A percentile compares a stretch with the other conserved stretches of the same genome.
Conservation (phyloP, 2,113 vertebrate species). For the Acinonyx jubatus region DNA sequence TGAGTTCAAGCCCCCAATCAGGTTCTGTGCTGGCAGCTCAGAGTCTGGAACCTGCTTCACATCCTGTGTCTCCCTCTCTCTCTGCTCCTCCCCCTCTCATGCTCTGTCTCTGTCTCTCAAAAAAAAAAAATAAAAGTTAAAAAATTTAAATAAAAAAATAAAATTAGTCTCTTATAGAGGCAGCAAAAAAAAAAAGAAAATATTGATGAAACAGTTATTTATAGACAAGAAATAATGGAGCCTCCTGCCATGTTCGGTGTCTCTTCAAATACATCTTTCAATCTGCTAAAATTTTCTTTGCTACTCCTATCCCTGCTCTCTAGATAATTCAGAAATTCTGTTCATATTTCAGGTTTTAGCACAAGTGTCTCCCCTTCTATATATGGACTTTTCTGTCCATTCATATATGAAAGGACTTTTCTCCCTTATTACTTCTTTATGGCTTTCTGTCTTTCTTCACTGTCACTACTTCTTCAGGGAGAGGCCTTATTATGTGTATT, state of each 20-base stretch:
- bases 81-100: too few species aligned
- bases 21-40: too few species aligned
- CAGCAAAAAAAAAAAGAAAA: neutral
- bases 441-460: neutral
- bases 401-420: neutral
- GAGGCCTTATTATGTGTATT: neutral
- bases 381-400: neutral
- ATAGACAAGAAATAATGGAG: neutral
- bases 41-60: too few species aligned
- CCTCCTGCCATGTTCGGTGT: neutral
- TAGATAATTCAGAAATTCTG: neutral
- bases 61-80: too few species aligned
- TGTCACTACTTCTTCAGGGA: neutral
- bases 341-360: neutral
- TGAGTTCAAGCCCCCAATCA: too few species aligned
- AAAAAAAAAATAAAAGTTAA: too few species aligned
- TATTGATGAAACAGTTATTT: neutral
- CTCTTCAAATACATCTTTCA: accelerated
- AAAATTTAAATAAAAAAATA: too few species aligned
- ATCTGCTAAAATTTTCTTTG: neutral
- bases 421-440: neutral
- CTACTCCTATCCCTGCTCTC: accelerated
- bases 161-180: too few species aligned
- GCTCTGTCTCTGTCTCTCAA: too few species aligned
- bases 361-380: neutral